phyloP scores from a whole-genome alignment of 2,888 invertebrate species.

The Prosapia bicincta region DNA sequence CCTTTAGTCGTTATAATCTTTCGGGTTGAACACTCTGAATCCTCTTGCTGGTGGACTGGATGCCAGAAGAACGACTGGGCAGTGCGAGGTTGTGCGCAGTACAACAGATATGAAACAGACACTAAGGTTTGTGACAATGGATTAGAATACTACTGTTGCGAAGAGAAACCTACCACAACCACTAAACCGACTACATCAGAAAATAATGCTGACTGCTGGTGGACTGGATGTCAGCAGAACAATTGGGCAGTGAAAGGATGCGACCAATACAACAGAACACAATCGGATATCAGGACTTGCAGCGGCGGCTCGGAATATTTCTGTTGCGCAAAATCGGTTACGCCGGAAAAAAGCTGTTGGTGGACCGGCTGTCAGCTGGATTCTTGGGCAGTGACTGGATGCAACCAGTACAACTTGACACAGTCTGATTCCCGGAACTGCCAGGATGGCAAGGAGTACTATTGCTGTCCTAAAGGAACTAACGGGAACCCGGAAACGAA shows the following conservation, averaged over 20 bases:
- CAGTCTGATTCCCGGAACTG: not conserved
- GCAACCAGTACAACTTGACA: not conserved
- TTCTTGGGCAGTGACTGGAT: conserved; percentile 13
- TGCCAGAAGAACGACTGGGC: conserved; percentile 22
- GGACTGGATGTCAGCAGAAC: conserved; percentile 29
- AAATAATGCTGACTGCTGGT: conserved; percentile 27
- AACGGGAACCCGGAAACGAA: not conserved
- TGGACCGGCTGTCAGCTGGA: conserved; percentile 30
- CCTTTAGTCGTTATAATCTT: too few relatives aligned
- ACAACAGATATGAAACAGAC: conserved; percentile 10
- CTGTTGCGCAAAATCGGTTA: not conserved
- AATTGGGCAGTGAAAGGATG: conserved; percentile 11
- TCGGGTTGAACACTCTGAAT: too few relatives aligned
- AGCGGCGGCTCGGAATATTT: not conserved
- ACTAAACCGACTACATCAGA: not conserved
- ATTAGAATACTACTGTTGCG: conserved; percentile 8
- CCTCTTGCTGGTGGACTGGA: conserved; percentile 10
- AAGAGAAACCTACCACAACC: not conserved
- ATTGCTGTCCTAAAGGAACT: not conserved
- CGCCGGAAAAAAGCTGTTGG: conserved; percentile 11
- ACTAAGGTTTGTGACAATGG: conserved; percentile 3
- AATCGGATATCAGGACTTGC: not conserved
- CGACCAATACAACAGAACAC: not conserved
- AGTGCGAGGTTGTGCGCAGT: conserved; percentile 28
- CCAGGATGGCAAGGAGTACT: not conserved